Percentiles rank a stretch among this genome's conserved stretches.
These are phyloP conservation scores for Chironomus riparius DNA, from an alignment of 2,888 invertebrate species.

Conservation along the genomic window DNA sequence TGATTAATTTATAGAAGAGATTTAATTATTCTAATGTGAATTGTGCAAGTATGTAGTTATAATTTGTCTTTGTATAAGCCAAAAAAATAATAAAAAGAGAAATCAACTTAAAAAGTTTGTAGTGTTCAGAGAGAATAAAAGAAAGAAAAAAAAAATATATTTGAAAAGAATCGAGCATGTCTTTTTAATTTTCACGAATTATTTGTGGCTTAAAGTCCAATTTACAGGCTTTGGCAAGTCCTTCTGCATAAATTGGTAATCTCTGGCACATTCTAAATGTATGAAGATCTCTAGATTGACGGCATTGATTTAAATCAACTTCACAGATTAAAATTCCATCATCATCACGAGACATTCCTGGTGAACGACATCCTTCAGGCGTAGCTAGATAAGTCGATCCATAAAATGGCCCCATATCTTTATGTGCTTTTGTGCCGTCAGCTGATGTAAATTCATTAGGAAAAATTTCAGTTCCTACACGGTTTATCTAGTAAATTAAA, in stretches of 20 bases:
- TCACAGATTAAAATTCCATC: constrained; percentile 85
- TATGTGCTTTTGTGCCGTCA: constrained; percentile 64
- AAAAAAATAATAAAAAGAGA: not conserved
- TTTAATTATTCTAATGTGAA: not conserved
- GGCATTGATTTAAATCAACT: constrained; percentile 86
- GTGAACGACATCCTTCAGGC: constrained; percentile 87
- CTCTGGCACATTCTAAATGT: constrained; percentile 92
- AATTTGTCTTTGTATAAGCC: not conserved
- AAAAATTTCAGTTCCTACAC: constrained; percentile 85
- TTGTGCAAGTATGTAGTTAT: not conserved
- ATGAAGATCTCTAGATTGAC: constrained; percentile 90
- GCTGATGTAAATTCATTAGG: constrained; percentile 76
- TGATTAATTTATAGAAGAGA: not conserved
- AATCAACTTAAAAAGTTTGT: constrained; percentile 2
- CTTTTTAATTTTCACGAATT: constrained; percentile 44
- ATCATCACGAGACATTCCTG: constrained; percentile 61
- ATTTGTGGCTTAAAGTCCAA: constrained; percentile 71
- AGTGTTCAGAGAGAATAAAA: not conserved
- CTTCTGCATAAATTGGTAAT: constrained; percentile 75
- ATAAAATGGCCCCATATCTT: constrained; percentile 86
- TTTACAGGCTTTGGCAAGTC: constrained; percentile 60
- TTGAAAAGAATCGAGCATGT: not conserved
- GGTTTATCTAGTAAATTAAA: constrained; percentile 50
- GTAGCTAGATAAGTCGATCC: constrained; percentile 91
- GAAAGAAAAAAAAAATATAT: not conserved